Evolutionary conservation across 2,888 invertebrate genomes (phyloP).

Genomic region (Microchrysa polita): DNA sequence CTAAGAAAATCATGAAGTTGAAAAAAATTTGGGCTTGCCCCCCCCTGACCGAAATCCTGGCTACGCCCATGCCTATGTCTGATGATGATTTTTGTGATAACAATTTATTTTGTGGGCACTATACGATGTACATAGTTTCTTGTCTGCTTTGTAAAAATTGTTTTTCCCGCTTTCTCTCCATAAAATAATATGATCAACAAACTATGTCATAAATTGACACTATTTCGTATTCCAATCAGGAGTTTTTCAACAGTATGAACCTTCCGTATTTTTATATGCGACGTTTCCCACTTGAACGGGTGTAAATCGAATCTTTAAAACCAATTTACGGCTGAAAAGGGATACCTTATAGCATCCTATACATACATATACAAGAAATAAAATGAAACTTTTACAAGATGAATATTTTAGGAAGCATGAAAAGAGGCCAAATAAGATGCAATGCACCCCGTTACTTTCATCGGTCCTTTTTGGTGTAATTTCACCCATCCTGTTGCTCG

Average conservation of each 20-base stretch:
- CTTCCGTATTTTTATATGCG: background rate
- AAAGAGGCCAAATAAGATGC: background rate
- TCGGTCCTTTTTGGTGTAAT: background rate
- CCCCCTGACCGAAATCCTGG: too few relatives aligned
- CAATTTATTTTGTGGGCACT: too few relatives aligned
- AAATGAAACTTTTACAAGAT: slow-evolving; percentile 30
- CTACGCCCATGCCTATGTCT: too few relatives aligned
- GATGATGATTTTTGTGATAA: too few relatives aligned
- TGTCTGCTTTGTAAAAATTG: too few relatives aligned
- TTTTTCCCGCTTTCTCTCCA: too few relatives aligned
- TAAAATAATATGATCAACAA: too few relatives aligned
- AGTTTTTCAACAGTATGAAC: background rate
- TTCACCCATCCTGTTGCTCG: too few relatives aligned
- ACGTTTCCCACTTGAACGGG: background rate
- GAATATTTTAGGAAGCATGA: slow-evolving; percentile 17
- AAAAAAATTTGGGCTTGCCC: too few relatives aligned
- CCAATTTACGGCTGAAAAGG: slow-evolving; percentile 24
- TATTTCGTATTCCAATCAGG: background rate
- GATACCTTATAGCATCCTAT: background rate
- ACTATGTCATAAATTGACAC: background rate
- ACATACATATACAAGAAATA: too few relatives aligned
- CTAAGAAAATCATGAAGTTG: too few relatives aligned
- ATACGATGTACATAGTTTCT: too few relatives aligned
- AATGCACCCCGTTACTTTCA: background rate
- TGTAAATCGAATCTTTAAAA: slow-evolving; percentile 23